Evolutionary conservation across 2,888 invertebrate genomes (phyloP).

Genomic region (Orthosia cruda): DNA sequence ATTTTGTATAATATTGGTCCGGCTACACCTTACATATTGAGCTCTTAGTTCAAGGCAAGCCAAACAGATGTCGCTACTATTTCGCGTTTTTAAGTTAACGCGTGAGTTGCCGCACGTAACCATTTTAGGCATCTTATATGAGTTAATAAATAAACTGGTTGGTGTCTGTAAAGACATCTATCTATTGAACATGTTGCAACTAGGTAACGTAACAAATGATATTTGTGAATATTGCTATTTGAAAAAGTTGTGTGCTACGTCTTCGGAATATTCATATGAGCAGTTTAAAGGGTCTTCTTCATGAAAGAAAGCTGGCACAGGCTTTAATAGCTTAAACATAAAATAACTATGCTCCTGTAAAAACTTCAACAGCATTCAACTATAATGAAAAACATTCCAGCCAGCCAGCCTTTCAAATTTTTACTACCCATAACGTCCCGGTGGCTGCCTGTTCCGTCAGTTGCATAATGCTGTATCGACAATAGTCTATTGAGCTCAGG

Average conservation of each 20-base stretch:
- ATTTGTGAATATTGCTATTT: not conserved
- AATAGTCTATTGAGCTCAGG: conserved; percentile 52
- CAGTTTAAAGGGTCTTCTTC: too few species aligned
- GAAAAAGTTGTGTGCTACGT: not conserved
- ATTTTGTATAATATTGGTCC: not conserved
- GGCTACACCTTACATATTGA: not conserved
- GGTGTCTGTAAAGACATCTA: not conserved
- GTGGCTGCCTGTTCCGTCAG: conserved; percentile 24
- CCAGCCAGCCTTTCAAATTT: not conserved
- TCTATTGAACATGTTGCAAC: not conserved
- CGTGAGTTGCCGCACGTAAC: not conserved
- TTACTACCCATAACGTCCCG: conserved; percentile 15
- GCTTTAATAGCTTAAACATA: not conserved
- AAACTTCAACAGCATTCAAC: not conserved
- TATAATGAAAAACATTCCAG: conserved; percentile 4
- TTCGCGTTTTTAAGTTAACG: not conserved
- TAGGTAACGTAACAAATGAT: not conserved
- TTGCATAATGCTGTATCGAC: conserved; percentile 64
- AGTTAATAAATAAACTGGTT: not conserved
- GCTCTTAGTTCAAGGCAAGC: not conserved
- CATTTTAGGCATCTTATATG: not conserved
- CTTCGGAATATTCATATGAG: too few species aligned
- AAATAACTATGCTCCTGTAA: not conserved
- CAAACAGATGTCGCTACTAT: conserved; percentile 25
- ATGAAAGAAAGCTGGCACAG: not conserved